These are phyloP conservation scores for Synanthedon tipuliformis DNA, from an alignment of 2,888 invertebrate species.

Conservation along the genomic window DNA sequence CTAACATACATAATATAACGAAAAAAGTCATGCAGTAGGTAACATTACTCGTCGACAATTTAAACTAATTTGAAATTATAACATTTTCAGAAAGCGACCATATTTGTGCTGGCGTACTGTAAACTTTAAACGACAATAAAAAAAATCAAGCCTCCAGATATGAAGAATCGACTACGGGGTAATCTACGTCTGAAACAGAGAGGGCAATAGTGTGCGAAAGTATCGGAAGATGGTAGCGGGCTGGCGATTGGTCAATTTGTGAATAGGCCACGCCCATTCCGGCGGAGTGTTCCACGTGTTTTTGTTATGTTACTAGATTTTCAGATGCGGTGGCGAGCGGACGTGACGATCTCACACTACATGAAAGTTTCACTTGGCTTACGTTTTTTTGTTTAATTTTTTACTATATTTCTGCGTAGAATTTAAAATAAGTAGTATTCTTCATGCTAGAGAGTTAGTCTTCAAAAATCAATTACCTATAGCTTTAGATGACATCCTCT, in stretches of 20 bases:
- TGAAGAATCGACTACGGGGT: constrained; percentile 49
- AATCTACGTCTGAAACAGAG: constrained; percentile 39
- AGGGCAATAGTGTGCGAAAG: constrained; percentile 14
- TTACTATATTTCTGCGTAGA: neutral
- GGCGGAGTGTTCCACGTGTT: constrained; percentile 39
- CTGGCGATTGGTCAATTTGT: constrained; percentile 22
- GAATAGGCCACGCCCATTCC: constrained; percentile 26
- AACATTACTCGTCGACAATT: constrained; percentile 25
- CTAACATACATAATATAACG: no score
- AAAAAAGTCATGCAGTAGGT: constrained; percentile 1
- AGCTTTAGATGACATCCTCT: no score
- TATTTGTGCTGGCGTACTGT: constrained; percentile 21
- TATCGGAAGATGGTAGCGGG: constrained; percentile 11
- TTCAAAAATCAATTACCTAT: no score
- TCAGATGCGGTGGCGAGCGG: constrained; percentile 20
- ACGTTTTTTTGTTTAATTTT: neutral
- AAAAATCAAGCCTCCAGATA: constrained; percentile 43
- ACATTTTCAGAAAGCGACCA: constrained; percentile 18
- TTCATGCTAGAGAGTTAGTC: no score
- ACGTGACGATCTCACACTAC: constrained; percentile 18
- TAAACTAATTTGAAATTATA: constrained; percentile 15
- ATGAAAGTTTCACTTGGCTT: constrained; percentile 26
- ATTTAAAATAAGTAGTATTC: no score
- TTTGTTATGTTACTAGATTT: constrained; percentile 45
- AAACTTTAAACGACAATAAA: constrained; percentile 50